Percentiles rank a stretch among this genome's conserved stretches.
These are phyloP conservation scores for Antigone vipio DNA, from an alignment of 2,113 vertebrate species.

Conservation along the genomic window DNA sequence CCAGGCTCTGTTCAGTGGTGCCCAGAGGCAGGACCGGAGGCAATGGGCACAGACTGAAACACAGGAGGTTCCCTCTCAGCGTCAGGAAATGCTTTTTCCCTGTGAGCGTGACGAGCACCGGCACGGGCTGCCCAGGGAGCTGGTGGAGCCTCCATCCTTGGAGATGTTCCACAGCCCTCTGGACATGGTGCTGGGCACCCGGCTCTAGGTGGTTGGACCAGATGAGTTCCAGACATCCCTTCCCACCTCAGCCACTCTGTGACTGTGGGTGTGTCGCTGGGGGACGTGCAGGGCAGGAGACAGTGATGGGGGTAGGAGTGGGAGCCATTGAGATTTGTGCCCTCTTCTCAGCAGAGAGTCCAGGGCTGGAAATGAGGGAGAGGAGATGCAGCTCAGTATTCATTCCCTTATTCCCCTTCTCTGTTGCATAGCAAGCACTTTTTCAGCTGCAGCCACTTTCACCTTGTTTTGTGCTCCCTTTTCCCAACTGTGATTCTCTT, in stretches of 20 bases:
- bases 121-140: neutral
- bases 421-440: neutral
- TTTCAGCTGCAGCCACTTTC: neutral
- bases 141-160: neutral
- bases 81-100: neutral
- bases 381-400: neutral
- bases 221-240: neutral
- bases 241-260: neutral
- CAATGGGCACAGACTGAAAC: neutral
- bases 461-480: neutral
- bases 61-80: neutral
- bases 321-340: neutral
- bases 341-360: neutral
- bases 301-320: neutral
- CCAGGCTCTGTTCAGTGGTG: neutral
- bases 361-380: neutral
- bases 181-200: neutral
- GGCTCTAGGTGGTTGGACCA: neutral
- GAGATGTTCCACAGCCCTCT: rapidly evolving
- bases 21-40: neutral
- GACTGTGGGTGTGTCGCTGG: neutral
- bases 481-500: neutral
- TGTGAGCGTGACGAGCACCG: neutral
- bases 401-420: neutral
- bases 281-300: neutral